Evolutionary conservation across 2,797 vertebrate species (phyloP).

Genomic region (Trematomus bernacchii): DNA sequence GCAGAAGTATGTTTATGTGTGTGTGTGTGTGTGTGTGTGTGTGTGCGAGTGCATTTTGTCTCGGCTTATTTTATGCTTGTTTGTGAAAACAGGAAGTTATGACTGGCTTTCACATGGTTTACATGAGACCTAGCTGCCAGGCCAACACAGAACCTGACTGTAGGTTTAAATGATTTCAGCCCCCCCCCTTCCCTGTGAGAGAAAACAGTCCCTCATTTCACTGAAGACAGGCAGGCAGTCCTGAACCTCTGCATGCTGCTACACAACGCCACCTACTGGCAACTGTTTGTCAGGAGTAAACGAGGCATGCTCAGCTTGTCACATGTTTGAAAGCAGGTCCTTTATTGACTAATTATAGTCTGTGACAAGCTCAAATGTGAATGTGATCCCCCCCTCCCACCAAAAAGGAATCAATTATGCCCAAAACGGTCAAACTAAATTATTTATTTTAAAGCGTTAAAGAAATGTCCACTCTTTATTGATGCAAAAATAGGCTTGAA

Average conservation of each 20-base stretch:
- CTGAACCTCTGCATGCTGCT: constrained; percentile 3
- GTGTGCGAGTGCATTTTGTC: constrained; percentile 51
- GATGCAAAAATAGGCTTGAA: no score
- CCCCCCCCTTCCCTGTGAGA: constrained; percentile 18
- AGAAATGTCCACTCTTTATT: no score
- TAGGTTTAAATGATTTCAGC: constrained; percentile 45
- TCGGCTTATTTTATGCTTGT: constrained; percentile 75
- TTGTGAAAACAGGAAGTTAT: constrained; percentile 85
- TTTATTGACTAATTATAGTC: background rate
- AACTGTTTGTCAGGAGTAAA: background rate
- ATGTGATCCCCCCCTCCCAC: no score
- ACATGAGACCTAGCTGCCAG: constrained; percentile 59
- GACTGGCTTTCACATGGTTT: constrained; percentile 80
- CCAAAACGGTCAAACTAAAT: no score
- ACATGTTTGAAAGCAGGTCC: background rate
- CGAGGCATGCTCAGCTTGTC: background rate
- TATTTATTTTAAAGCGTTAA: no score
- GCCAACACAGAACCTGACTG: constrained; percentile 53
- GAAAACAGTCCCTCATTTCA: constrained; percentile 34
- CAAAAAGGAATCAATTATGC: no score
- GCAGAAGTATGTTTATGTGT: constrained; percentile 72
- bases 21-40: constrained; percentile 58
- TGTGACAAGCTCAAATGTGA: no score
- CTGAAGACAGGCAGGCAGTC: background rate
- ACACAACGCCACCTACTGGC: constrained; percentile 58